Evolutionary conservation across 2,888 invertebrate genomes (phyloP), one percentile per base, ranked within the genome.

Genomic region (Papilio protenor): DNA sequence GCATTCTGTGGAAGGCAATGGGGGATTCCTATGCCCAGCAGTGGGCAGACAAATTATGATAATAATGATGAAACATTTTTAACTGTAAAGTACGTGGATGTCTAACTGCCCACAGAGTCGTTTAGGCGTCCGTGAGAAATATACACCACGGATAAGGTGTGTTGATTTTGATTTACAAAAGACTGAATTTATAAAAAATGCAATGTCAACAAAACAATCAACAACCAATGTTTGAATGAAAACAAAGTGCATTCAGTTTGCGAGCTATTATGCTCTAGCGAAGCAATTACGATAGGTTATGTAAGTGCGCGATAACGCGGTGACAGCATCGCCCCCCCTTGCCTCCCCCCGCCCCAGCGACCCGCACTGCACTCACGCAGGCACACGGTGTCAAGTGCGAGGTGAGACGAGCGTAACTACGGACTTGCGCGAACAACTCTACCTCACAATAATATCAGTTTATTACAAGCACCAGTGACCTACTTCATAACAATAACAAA

Each of bases 321-420:
- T 59, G 73, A 69, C 77, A 73, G 49, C 77, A 64, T 69, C 66
- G 73, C 47, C 59, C 40, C 27, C 47, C 10, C 49, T 8, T 14
- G 6, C n/a, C 59, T 6, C 71, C 77, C 55, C 3, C 61, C 12
- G 33, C 59, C 11, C 64, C 57, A 45, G 2, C 18, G 71, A 52
- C 23, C 21, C 72, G 77, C 64, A 66, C n/a, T 23, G 55, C 11
- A 52, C n/a, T 52, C 16, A 52, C 49, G 21, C 72, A 70, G 55
- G 66, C 72, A 47, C 73, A 80, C 78, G 80, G 81, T 79, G 77
- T 77, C 75, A 11, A 71, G 61, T 59, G 57, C 57, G 57, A 59
- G 57, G 57, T 59, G 57, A 59, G 59, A 4, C 33, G 18, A 64
- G 11, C 40, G n/a, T n/a, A 40, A 66, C 66, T 14, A 66, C 66